These are phyloP conservation scores for Tylochromis polylepis DNA, from an alignment of 2,113 vertebrate species.

Conservation along the genomic window DNA sequence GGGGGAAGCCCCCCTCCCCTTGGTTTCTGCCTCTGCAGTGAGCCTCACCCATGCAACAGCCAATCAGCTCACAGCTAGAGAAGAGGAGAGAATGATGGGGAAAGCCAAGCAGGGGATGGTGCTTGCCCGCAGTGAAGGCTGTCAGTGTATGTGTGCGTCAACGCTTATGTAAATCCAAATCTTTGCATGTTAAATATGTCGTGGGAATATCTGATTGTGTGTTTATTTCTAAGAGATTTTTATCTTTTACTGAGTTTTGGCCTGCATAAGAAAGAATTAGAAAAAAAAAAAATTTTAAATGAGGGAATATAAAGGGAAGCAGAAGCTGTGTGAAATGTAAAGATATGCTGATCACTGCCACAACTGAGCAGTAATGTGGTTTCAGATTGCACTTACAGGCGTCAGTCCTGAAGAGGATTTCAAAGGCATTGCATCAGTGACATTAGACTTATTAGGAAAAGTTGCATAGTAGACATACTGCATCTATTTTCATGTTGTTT, in stretches of 20 bases:
- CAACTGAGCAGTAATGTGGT: not conserved
- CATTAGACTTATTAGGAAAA: not conserved
- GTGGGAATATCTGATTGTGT: not conserved
- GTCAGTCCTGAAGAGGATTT: not conserved
- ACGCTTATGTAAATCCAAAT: not conserved
- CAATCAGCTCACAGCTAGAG: slow-evolving; percentile 53
- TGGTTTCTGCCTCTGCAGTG: slow-evolving; percentile 66
- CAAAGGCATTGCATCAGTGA: not conserved
- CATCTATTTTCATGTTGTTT: not conserved
- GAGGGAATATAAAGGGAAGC: not conserved
- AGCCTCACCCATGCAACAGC: slow-evolving; percentile 65
- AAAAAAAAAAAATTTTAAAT: no score
- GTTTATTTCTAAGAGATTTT: not conserved
- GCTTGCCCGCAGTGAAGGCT: slow-evolving; percentile 44
- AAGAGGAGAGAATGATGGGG: slow-evolving; percentile 28
- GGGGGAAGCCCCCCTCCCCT: slow-evolving; percentile 35
- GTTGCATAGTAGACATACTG: not conserved
- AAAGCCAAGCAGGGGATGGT: slow-evolving; percentile 36
- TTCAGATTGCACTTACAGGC: not conserved
- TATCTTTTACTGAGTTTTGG: not conserved
- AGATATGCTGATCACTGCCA: not conserved
- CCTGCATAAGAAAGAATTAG: not conserved
- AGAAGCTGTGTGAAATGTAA: not conserved
- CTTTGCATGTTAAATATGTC: not conserved
- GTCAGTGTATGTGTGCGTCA: slow-evolving; percentile 4